A percentile compares a stretch with the other conserved stretches of the same genome.
These are phyloP conservation scores for Callocephalon fimbriatum DNA, from an alignment of 2,113 vertebrate genomes.

Conservation along the genomic window DNA sequence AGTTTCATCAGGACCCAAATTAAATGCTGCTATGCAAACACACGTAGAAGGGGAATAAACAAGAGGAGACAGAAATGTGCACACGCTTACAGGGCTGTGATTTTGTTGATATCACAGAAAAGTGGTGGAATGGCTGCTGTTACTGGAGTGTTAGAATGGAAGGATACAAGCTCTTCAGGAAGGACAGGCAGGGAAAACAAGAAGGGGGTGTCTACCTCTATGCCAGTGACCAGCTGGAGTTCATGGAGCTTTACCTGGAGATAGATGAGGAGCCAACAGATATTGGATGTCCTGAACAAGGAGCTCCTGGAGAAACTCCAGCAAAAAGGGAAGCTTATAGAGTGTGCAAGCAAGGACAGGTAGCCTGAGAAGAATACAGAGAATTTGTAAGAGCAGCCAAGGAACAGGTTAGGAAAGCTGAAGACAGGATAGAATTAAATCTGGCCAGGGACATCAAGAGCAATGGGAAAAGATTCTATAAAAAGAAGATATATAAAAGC, in stretches of 20 bases:
- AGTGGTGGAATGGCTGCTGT: background rate
- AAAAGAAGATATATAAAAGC: background rate
- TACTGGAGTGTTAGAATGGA: background rate
- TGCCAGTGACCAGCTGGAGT: background rate
- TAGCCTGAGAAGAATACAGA: background rate
- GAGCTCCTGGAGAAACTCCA: background rate
- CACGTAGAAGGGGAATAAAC: background rate
- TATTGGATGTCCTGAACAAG: background rate
- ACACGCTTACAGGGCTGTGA: background rate
- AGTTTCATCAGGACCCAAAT: background rate
- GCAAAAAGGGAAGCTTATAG: background rate
- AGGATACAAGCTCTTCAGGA: background rate
- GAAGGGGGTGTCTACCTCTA: background rate
- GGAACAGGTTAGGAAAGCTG: background rate
- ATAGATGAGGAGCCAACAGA: too few relatives aligned
- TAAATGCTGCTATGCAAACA: background rate
- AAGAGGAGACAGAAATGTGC: background rate
- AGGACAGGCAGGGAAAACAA: background rate
- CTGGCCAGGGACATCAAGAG: background rate
- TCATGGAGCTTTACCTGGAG: background rate
- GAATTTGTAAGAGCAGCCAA: background rate
- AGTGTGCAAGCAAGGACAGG: background rate
- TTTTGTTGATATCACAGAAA: background rate
- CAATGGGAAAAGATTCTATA: background rate
- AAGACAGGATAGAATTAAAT: background rate